phyloP scores from a whole-genome alignment of 2,797 vertebrate species.

The Darevskia nairensis region DNA sequence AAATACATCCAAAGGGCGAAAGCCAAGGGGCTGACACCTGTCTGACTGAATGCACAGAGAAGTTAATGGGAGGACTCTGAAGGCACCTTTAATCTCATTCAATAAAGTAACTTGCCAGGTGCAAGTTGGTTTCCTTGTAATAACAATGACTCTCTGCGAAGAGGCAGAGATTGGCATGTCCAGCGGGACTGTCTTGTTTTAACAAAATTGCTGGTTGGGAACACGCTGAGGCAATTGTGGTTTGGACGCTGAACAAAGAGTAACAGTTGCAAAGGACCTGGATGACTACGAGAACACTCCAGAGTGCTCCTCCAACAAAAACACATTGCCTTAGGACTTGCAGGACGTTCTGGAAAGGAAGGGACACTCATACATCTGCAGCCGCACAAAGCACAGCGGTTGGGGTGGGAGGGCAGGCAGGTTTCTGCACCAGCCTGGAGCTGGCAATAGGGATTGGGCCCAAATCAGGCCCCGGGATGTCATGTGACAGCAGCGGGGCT shows the following conservation, averaged over 20 bases:
- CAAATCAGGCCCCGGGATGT: too few relatives aligned
- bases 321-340: too few relatives aligned
- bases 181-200: background rate
- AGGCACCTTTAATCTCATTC: constrained; percentile 26
- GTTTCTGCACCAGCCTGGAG: too few relatives aligned
- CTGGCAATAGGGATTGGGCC: too few relatives aligned
- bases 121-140: background rate
- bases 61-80: constrained; percentile 5
- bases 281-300: background rate
- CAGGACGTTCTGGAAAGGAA: too few relatives aligned
- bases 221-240: background rate
- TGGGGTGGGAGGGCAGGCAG: too few relatives aligned
- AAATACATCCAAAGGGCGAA: constrained; percentile 20
- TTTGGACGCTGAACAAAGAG: background rate
- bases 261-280: background rate
- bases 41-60: constrained; percentile 14
- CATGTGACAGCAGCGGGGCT: too few relatives aligned
- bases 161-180: background rate
- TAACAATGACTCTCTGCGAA: constrained; percentile 17
- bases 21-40: constrained; percentile 10
- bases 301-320: too few relatives aligned
- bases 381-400: too few relatives aligned
- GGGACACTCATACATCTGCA: too few relatives aligned
- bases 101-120: constrained; percentile 13
- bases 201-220: constrained; percentile 1